Conservation (phyloP, 2,888 invertebrate genomes). For the Sinohyriopsis cumingii region DNA sequence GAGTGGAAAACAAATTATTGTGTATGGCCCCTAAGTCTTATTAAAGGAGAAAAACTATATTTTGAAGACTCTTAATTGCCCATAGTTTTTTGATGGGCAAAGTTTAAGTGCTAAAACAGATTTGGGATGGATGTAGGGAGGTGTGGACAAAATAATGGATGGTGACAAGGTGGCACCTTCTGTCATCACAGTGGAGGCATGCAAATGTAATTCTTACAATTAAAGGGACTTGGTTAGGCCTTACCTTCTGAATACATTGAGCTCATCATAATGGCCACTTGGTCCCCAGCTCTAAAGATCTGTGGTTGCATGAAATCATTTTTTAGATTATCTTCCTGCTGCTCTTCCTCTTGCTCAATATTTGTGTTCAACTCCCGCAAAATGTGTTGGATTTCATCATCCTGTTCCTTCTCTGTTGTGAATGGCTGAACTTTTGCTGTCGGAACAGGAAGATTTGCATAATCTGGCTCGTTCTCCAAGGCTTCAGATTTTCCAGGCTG, state of each 20-base stretch:
- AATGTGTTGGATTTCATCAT: too few relatives aligned
- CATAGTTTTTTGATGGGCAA: too few relatives aligned
- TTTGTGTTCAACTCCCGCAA: too few relatives aligned
- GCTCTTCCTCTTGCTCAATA: too few relatives aligned
- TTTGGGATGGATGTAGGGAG: too few relatives aligned
- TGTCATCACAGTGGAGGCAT: background rate
- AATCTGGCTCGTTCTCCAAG: slow-evolving; percentile 63
- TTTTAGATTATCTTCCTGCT: slow-evolving; percentile 31
- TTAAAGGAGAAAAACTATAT: too few relatives aligned
- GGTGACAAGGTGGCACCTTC: background rate
- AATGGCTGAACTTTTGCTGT: background rate
- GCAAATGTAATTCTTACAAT: background rate
- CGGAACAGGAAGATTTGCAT: slow-evolving; percentile 62
- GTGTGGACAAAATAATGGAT: too few relatives aligned
- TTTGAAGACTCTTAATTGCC: too few relatives aligned
- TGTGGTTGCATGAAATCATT: slow-evolving; percentile 13
- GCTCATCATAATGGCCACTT: slow-evolving; percentile 31
- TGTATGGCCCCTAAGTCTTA: too few relatives aligned
- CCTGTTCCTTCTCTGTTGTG: too few relatives aligned
- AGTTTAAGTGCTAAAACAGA: too few relatives aligned
- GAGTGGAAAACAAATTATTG: too few relatives aligned
- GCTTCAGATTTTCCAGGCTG: slow-evolving; percentile 21
- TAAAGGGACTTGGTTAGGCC: background rate
- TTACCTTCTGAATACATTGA: slow-evolving; percentile 44
- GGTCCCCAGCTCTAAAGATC: background rate